These are phyloP conservation scores for Solenopsis invicta DNA, from an alignment of 1,140 invertebrate genomes.

Conservation along the genomic window DNA sequence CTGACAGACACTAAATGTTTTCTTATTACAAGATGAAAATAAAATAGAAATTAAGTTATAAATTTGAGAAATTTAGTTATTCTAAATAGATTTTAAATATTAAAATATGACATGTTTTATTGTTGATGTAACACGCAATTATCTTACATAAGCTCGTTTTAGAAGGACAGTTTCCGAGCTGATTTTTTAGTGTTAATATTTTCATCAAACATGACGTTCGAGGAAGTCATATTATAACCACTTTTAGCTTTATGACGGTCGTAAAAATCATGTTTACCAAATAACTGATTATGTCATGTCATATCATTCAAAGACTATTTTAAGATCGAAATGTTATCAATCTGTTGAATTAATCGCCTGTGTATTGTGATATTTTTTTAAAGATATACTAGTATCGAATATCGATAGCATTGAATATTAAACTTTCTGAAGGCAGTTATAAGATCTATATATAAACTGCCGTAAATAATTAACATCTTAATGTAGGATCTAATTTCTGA, in stretches of 20 bases:
- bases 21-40: neutral
- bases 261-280: neutral
- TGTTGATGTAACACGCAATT: neutral
- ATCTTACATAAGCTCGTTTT: neutral
- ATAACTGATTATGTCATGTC: slow-evolving; percentile 1
- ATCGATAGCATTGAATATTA: neutral
- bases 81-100: neutral
- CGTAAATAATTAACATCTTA: neutral
- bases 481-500: neutral
- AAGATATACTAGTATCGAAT: neutral
- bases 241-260: neutral
- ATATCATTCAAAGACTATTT: neutral
- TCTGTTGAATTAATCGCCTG: neutral
- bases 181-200: slow-evolving; percentile 34
- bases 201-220: neutral
- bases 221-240: neutral
- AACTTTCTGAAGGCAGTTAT: neutral
- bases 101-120: neutral
- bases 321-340: neutral
- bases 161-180: neutral
- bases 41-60: neutral
- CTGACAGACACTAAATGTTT: too few relatives aligned
- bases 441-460: neutral
- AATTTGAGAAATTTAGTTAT: neutral
- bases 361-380: neutral